These are phyloP conservation scores for Cremastobaeus sp. DNA, from an alignment of 2,888 invertebrate species.

Conservation along the genomic window DNA sequence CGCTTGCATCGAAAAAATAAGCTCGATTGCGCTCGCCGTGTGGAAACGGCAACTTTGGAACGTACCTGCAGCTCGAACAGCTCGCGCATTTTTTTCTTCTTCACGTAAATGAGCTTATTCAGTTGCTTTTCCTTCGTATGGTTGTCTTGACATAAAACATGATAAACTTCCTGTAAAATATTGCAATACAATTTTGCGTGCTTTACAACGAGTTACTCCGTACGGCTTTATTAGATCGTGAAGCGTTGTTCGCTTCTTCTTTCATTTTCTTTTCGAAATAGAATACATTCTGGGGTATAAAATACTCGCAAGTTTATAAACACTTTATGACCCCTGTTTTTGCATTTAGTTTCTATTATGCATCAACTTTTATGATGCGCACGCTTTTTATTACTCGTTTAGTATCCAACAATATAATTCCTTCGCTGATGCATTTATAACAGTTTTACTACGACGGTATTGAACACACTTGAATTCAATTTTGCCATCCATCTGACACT, in stretches of 20 bases:
- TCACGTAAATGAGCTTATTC: conserved; percentile 81
- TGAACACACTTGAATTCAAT: background rate
- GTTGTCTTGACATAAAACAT: conserved; percentile 82
- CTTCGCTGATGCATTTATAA: conserved; percentile 6
- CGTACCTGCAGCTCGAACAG: conserved; percentile 82
- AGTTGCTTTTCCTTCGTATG: conserved; percentile 82
- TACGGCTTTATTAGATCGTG: conserved; percentile 26
- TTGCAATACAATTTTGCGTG: conserved; percentile 21
- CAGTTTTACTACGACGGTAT: background rate
- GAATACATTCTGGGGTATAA: conserved; percentile 18
- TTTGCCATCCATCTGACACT: background rate
- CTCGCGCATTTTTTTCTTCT: conserved; percentile 81
- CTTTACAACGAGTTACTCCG: conserved; percentile 6
- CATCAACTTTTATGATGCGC: conserved; percentile 24
- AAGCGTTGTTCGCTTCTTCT: background rate
- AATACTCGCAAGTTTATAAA: conserved; percentile 36
- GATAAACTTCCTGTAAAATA: conserved; percentile 80
- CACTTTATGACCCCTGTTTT: conserved; percentile 23
- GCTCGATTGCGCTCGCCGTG: conserved; percentile 2
- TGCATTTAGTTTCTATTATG: conserved; percentile 35
- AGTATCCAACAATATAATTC: conserved; percentile 2
- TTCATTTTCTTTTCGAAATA: background rate
- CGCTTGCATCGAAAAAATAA: conserved; percentile 1
- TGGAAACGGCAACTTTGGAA: conserved; percentile 4
- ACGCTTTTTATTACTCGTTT: conserved; percentile 34